A percentile compares a stretch with the other conserved stretches of the same genome.
These are phyloP conservation scores for Pherbina coryleti DNA, from an alignment of 2,888 invertebrate genomes.

Conservation along the genomic window DNA sequence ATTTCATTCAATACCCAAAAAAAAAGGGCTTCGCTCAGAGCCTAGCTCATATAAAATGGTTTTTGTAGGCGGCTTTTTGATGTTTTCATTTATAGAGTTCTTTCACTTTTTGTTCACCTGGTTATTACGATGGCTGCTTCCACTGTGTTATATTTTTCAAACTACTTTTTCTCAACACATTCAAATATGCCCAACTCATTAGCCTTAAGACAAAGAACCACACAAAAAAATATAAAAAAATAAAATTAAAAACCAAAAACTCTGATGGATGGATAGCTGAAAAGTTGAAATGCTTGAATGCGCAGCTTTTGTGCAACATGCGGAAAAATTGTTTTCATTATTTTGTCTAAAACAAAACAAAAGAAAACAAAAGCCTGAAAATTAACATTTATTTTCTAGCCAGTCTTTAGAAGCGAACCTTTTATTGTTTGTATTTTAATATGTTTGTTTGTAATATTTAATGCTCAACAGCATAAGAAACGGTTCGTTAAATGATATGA, in stretches of 20 bases:
- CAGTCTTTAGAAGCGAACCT: neutral
- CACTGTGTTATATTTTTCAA: neutral
- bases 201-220: neutral
- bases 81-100: neutral
- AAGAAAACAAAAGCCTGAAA: neutral
- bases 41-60: neutral
- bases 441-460: slow-evolving; percentile 29
- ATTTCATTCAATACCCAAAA: too few species aligned
- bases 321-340: slow-evolving; percentile 36
- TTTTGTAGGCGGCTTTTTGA: slow-evolving; percentile 4
- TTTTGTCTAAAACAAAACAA: slow-evolving; percentile 18
- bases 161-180: neutral
- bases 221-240: neutral
- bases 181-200: slow-evolving; percentile 15
- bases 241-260: too few species aligned
- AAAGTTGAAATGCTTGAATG: neutral
- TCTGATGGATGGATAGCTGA: neutral
- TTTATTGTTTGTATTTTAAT: slow-evolving; percentile 31
- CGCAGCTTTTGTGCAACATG: slow-evolving; percentile 28
- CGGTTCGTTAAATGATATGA: slow-evolving; percentile 43
- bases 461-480: neutral
- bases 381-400: slow-evolving; percentile 12
- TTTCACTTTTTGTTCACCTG: neutral
- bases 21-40: too few species aligned
- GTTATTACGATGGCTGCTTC: neutral